These are phyloP conservation scores for Rotaria macrura DNA, from an alignment of 2,888 invertebrate species.

Conservation along the genomic window DNA sequence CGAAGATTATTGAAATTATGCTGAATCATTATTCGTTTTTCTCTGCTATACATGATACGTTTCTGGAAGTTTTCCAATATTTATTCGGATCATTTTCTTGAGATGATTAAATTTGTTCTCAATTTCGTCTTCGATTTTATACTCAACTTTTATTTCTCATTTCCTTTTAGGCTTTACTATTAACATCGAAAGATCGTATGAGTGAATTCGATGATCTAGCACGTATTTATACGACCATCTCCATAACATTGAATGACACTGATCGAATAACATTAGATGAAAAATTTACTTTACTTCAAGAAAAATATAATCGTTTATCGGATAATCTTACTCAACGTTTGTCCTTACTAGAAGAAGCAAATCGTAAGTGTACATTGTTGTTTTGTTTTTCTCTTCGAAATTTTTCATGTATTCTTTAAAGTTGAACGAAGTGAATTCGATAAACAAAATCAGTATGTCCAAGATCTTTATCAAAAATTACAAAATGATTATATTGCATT, in stretches of 20 bases:
- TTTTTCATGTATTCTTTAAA: too few species aligned
- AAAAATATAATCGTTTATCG: slow-evolving; percentile 6
- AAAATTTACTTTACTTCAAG: background rate
- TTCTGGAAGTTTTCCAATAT: too few species aligned
- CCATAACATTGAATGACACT: background rate
- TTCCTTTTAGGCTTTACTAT: background rate
- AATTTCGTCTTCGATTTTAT: too few species aligned
- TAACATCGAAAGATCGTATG: background rate
- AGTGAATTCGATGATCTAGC: background rate
- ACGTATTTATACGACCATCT: background rate
- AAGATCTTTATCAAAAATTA: background rate
- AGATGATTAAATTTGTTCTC: too few species aligned
- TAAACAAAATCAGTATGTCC: background rate
- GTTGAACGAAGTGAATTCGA: background rate
- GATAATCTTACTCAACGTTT: slow-evolving; percentile 3
- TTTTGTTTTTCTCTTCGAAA: background rate
- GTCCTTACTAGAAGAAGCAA: background rate
- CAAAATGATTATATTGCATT: background rate
- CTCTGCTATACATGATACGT: too few species aligned
- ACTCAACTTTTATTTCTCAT: background rate
- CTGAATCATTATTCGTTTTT: too few species aligned
- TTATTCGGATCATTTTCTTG: too few species aligned
- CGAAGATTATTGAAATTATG: too few species aligned
- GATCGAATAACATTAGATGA: background rate
- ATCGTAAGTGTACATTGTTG: background rate